Evolutionary conservation across 1,140 invertebrate species (phyloP), one percentile per base, ranked within the genome.

Genomic region (Lepidurus packardi): DNA sequence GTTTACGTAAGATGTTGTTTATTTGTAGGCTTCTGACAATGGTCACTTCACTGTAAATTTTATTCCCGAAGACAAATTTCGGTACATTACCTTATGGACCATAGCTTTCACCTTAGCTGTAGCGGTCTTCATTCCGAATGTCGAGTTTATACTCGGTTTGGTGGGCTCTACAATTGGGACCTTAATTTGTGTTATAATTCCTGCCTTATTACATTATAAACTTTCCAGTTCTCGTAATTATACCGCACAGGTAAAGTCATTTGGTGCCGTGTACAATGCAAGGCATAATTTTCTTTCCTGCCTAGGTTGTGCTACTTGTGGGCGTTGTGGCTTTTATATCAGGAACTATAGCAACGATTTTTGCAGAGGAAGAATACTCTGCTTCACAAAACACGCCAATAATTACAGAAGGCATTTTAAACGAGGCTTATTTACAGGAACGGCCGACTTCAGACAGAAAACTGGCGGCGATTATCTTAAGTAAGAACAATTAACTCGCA

Each of bases 121-220:
- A 47, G 82, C 82, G 4, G 87, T 96, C 73, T 82, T 94, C 65
- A 89, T 95, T 81, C 94, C 94, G 24, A 93, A 92, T 82, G 95
- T 98, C 79, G 96, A 98, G 86, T 89, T 98, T 81, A 93, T 98
- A 74, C 88, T 98, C 42, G 95, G 95, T 6, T 85, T 98, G 43
- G 91, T 96, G 76, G 96, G 97, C 13, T 95, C 96, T 13, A 97
- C 96, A 11, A 95, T 97, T 81, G 97, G 97, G 6, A 93, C 95
- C n/a, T 89, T 95, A 78, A 93, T 98, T 80, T 97, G 95, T 82
- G 89, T 97, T 16, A 92, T 98, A 81, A 93, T 97, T 83, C 97
- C 97, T 1, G 92, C 94, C 1, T 53, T 76, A 53, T 45, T 77
- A 43, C 74, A 77, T 43, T 73, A 75, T n/a, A 76, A 77, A 53